Base-by-base conservation (phyloP, 2,888 invertebrate species). In the Clusia tigrina region DNA sequence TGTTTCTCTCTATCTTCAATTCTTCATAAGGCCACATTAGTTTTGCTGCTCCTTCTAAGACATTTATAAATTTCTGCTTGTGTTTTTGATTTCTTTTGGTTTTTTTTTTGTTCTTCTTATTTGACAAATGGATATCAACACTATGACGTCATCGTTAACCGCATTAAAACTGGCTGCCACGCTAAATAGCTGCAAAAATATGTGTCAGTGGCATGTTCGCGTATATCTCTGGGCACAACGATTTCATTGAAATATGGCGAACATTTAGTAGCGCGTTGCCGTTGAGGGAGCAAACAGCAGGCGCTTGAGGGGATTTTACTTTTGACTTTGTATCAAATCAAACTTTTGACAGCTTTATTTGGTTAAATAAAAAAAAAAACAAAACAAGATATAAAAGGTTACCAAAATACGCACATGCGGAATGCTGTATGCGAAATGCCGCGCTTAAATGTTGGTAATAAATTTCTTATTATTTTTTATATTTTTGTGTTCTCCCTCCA, bases 271-370 rank as follows among this genome's bases (percentile, higher is more conserved):
- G n/a, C 42, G n/a, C 42, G n/a, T n/a, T 10, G 42, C 42, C 6
- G 32, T n/a, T n/a, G n/a, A n/a, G 32, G 32, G 32, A 12, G 32
- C 32, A n/a, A n/a, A n/a, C n/a, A 12, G 42, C n/a, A n/a, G 42
- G 15, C 42, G 9, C n/a, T 5, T 42, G 42, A 17, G n/a, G 42
- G 42, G 15, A 3, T 6, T 3, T 42, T 42, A 42, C n/a, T 42
- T 5, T 42, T 15, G 42, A 42, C 42, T n/a, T n/a, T n/a, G n/a
- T n/a, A 42, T 42, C 42, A 17, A 10, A 6, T 42, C 42, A 42
- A 42, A 42, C 42, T 42, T 42, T 42, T 42, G 42, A 42, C 42
- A 42, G 42, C 42, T 42, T 42, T 42, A 42, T 42, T 42, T 42
- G 12, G 32, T 32, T 12, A 32, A 12, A 32, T 12, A 32, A 12